These are phyloP conservation scores for Timema podura DNA, from an alignment of 2,888 invertebrate genomes.

Conservation along the genomic window DNA sequence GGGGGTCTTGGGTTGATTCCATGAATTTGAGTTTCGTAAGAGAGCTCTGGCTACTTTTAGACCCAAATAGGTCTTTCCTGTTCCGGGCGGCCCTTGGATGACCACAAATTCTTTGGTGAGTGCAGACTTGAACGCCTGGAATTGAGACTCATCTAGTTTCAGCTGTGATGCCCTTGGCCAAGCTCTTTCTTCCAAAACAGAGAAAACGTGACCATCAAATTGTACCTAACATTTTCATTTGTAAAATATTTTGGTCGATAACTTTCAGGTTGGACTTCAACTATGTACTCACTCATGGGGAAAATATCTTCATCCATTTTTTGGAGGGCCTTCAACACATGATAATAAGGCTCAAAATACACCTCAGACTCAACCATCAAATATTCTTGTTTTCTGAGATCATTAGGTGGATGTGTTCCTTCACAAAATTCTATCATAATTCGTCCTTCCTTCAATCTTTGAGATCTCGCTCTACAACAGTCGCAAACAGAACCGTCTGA, in stretches of 20 bases:
- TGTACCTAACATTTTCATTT: not conserved
- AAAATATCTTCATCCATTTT: slow-evolving; percentile 52
- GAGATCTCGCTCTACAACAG: slow-evolving; percentile 57
- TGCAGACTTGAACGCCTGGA: slow-evolving; percentile 61
- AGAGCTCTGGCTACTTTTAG: slow-evolving; percentile 60
- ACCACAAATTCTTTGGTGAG: slow-evolving; percentile 68
- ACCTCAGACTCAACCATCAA: slow-evolving; percentile 73
- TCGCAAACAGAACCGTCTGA: slow-evolving; percentile 62
- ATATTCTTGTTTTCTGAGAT: slow-evolving; percentile 45
- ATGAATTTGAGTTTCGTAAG: slow-evolving; percentile 23
- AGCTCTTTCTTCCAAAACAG: slow-evolving; percentile 21
- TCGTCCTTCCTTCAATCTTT: slow-evolving; percentile 52
- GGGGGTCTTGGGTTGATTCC: slow-evolving; percentile 51
- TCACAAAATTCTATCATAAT: slow-evolving; percentile 46
- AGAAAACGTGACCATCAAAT: slow-evolving; percentile 16
- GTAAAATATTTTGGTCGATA: slow-evolving; percentile 44
- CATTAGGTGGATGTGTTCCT: slow-evolving; percentile 40
- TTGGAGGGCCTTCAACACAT: slow-evolving; percentile 67
- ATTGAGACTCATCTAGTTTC: slow-evolving; percentile 62
- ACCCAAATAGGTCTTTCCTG: slow-evolving; percentile 80
- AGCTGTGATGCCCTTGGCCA: slow-evolving; percentile 52
- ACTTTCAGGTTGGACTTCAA: slow-evolving; percentile 45
- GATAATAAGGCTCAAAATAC: slow-evolving; percentile 78
- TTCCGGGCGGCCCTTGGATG: slow-evolving; percentile 86
- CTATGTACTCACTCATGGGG: slow-evolving; percentile 66